A percentile compares a stretch with the other conserved stretches of the same genome.
phyloP scores from a whole-genome alignment of 2,888 invertebrate genomes.

The Xanthia icteritia region DNA sequence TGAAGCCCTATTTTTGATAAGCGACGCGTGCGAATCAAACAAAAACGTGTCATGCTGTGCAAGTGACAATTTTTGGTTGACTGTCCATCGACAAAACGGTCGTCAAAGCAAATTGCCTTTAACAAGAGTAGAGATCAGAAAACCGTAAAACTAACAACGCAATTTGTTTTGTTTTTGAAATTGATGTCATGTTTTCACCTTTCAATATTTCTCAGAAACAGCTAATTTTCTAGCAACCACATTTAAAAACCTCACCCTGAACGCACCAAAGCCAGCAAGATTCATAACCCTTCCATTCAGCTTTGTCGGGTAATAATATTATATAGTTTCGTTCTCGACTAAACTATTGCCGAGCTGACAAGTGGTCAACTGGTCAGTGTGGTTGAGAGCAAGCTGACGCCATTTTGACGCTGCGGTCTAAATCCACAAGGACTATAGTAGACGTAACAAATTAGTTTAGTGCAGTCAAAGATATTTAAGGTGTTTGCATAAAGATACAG shows the following conservation, averaged over 20 bases:
- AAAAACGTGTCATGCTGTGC: not conserved
- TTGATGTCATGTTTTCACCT: too few relatives aligned
- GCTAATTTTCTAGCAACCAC: not conserved
- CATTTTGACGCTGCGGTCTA: slow-evolving; percentile 33
- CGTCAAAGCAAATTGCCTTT: slow-evolving; percentile 14
- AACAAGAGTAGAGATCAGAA: not conserved
- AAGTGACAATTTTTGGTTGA: not conserved
- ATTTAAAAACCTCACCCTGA: not conserved
- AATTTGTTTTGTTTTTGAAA: not conserved
- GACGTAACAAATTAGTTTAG: slow-evolving; percentile 17
- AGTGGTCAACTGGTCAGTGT: slow-evolving; percentile 26
- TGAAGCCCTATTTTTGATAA: not conserved
- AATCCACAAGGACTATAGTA: slow-evolving; percentile 15
- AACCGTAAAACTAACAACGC: not conserved
- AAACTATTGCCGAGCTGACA: slow-evolving; percentile 17
- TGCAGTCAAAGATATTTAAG: slow-evolving; percentile 10
- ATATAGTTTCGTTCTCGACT: slow-evolving; percentile 15
- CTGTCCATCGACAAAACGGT: not conserved
- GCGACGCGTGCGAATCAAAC: not conserved
- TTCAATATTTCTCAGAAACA: not conserved
- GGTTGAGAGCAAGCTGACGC: slow-evolving; percentile 36
- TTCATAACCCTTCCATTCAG: not conserved
- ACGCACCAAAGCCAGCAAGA: not conserved
- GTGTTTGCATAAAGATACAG: not conserved
- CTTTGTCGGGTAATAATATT: slow-evolving; percentile 3